Conservation (phyloP, 2,797 vertebrate genomes). For the Sebastes oblongus region DNA sequence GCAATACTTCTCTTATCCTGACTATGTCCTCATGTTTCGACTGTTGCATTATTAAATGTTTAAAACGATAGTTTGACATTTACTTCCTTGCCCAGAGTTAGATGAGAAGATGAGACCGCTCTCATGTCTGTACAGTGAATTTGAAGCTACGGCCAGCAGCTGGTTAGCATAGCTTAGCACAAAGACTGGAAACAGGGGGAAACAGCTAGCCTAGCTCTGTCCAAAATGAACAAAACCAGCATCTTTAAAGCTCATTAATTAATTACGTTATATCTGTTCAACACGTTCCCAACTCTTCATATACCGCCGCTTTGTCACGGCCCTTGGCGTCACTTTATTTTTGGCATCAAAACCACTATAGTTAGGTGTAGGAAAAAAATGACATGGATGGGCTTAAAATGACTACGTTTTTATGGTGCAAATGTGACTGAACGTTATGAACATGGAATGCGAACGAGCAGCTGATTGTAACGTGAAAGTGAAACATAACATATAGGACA, state of each 20-base stretch:
- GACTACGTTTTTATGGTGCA: accelerated
- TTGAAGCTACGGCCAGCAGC: background rate
- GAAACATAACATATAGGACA: no score
- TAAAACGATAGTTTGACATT: background rate
- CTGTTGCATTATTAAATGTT: background rate
- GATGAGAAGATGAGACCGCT: background rate
- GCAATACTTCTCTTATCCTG: background rate
- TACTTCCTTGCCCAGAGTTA: background rate
- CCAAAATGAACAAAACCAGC: background rate
- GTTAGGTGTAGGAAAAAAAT: no score
- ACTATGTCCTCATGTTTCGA: background rate
- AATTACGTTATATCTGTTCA: no score
- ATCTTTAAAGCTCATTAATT: no score
- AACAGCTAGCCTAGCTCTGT: background rate
- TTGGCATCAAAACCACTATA: no score
- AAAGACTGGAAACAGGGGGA: background rate
- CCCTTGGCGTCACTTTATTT: no score
- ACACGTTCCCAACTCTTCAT: no score
- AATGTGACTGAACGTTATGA: no score
- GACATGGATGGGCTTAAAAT: no score
- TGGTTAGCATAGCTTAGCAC: background rate
- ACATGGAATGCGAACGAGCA: accelerated
- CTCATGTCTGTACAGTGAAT: background rate
- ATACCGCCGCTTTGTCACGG: no score
- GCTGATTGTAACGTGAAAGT: no score